Evolutionary conservation across 2,888 invertebrate species (phyloP), one percentile per base, ranked within the genome.

Genomic region (Melanophora roralis): DNA sequence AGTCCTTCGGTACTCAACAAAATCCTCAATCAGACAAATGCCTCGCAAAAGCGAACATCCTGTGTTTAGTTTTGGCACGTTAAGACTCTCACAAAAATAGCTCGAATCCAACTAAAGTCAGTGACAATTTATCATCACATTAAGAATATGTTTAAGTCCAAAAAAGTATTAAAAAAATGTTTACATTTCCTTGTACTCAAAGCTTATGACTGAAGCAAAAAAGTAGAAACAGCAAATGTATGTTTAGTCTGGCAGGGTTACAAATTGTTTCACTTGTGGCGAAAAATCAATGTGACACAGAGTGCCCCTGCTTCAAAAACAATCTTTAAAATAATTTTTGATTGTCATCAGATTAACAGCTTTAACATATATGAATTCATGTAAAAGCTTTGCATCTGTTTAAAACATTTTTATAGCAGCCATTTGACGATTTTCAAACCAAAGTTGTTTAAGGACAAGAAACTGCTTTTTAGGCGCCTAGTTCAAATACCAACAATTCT

Each of bases 21-120:
- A n/a, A n/a, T 47, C 14, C 34, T 12, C 53, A 77, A 82, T 82
- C 84, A 84, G 82, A 83, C 84, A 84, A 83, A 83, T 83, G 82
- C 83, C 83, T 84, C 83, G 83, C 83, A 82, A 82, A 81, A 64
- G 81, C 84, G 83, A 83, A 81, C 84, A 84, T 83, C 83, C 84
- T 78, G 55, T 69, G 23, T 81, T 84, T 67, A 82, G 84, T 84
- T 60, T 77, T 77, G 68, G 68, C 16, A 64, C n/a, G 64, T 40
- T 62, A 55, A 84, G 83, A 83, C 83, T 84, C 84, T 78, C 78
- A 86, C 88, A 88, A 89, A 86, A 87, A 89, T 89, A 89, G 88
- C 83, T 82, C 82, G 83, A 84, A 84, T 84, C 85, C 72, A 85
- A 86, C 85, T 84, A 85, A 77, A 71, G 82, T 89, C 89, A 88